Evolutionary conservation across 2,113 vertebrate species (phyloP).

Genomic region (Vombatus ursinus): DNA sequence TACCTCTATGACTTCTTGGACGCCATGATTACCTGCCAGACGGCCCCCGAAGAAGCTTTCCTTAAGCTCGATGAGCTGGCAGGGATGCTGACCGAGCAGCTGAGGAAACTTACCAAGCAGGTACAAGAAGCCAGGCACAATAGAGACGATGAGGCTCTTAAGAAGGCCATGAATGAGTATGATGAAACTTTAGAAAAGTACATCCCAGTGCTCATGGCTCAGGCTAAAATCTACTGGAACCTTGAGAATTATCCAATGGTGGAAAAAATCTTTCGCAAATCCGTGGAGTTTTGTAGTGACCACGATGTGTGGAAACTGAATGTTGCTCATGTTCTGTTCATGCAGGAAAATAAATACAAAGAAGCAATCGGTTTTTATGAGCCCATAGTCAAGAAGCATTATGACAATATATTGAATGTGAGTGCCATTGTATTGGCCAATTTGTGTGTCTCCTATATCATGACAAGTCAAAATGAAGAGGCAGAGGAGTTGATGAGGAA

Average conservation of each 20-base stretch:
- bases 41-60: slow-evolving; percentile 96
- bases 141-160: slow-evolving; percentile 89
- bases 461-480: slow-evolving; percentile 96
- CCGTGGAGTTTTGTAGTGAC: slow-evolving; percentile 94
- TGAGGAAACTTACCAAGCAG: slow-evolving; percentile 91
- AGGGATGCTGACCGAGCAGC: slow-evolving; percentile 89
- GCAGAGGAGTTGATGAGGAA: slow-evolving; percentile 97
- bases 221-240: slow-evolving; percentile 98
- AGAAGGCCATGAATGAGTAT: slow-evolving; percentile 90
- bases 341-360: slow-evolving; percentile 97
- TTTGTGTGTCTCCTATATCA: slow-evolving; percentile 97
- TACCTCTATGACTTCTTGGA: slow-evolving; percentile 96
- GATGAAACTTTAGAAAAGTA: slow-evolving; percentile 94
- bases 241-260: slow-evolving; percentile 95
- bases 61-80: slow-evolving; percentile 93
- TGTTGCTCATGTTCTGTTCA: slow-evolving; percentile 96
- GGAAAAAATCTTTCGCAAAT: slow-evolving; percentile 97
- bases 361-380: slow-evolving; percentile 97
- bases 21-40: slow-evolving; percentile 94
- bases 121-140: slow-evolving; percentile 90
- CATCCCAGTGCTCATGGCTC: slow-evolving; percentile 94
- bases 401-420: slow-evolving; percentile 92
- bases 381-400: slow-evolving; percentile 97
- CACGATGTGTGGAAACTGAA: slow-evolving; percentile 97
- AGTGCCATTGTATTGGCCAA: slow-evolving; percentile 97